Percentiles rank a stretch among this genome's conserved stretches.
Conservation (phyloP, 2,797 vertebrate genomes). For the Stomatorhinus walkeri region DNA sequence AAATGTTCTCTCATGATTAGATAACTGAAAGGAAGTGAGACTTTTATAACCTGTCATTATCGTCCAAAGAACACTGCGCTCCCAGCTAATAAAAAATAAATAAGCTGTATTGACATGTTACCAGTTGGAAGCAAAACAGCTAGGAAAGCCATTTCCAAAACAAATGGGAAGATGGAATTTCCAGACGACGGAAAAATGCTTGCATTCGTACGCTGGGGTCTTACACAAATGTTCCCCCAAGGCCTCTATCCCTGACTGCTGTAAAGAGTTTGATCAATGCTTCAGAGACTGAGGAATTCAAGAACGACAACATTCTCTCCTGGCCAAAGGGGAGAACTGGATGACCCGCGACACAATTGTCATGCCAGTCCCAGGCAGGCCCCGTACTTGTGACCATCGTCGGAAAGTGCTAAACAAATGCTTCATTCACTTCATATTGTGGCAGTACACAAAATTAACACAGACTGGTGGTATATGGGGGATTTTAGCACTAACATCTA, state of each 20-base stretch:
- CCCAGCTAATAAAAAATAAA: constrained; percentile 15
- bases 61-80: neutral
- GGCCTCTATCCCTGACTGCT: constrained; percentile 37
- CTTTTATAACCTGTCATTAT: constrained; percentile 11
- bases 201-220: constrained; percentile 31
- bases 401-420: neutral
- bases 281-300: neutral
- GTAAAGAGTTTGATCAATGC: constrained; percentile 32
- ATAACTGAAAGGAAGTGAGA: constrained; percentile 12
- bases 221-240: constrained; percentile 33
- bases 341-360: neutral
- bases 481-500: neutral
- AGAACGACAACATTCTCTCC: neutral
- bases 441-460: neutral
- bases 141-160: constrained; percentile 18
- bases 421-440: neutral
- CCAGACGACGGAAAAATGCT: constrained; percentile 17
- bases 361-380: neutral
- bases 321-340: neutral
- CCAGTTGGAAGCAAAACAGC: constrained; percentile 24
- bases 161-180: constrained; percentile 25
- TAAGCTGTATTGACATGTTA: constrained; percentile 22
- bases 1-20: constrained; percentile 11
- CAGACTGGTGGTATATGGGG: neutral
- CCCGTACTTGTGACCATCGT: neutral